A percentile compares a stretch with the other conserved stretches of the same genome.
phyloP scores from a whole-genome alignment of 2,888 invertebrate species.

The Plutella xylostella region DNA sequence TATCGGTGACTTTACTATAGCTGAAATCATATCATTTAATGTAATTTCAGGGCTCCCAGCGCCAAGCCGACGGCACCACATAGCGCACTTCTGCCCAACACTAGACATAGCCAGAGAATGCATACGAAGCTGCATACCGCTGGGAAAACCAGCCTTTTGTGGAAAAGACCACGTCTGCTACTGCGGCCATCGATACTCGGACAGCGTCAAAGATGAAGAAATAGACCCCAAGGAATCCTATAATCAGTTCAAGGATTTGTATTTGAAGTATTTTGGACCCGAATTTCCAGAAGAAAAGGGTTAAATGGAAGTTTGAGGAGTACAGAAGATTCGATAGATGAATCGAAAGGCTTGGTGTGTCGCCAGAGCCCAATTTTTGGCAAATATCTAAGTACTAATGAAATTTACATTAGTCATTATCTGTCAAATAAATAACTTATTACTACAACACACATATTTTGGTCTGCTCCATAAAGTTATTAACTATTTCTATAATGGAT shows the following conservation, averaged over 20 bases:
- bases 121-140: slow-evolving; percentile 38
- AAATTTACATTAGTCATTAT: too few species aligned
- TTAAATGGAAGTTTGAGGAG: not conserved
- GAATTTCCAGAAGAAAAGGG: slow-evolving; percentile 1
- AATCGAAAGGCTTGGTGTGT: too few species aligned
- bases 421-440: too few species aligned
- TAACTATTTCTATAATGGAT: too few species aligned
- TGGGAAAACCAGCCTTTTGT: slow-evolving; percentile 50
- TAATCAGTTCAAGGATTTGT: slow-evolving; percentile 38
- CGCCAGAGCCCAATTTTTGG: too few species aligned
- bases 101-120: slow-evolving; percentile 37
- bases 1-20: too few species aligned
- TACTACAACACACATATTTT: too few species aligned
- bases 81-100: slow-evolving; percentile 54
- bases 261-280: slow-evolving; percentile 44
- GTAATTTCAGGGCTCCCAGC: too few species aligned
- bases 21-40: too few species aligned
- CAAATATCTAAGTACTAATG: too few species aligned
- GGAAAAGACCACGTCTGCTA: slow-evolving; percentile 55
- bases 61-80: slow-evolving; percentile 47
- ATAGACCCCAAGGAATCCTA: slow-evolving; percentile 20
- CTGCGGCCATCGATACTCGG: slow-evolving; percentile 36
- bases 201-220: slow-evolving; percentile 14
- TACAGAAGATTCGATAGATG: not conserved
- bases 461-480: too few species aligned